Conservation (phyloP, 2,113 vertebrate species). For the Macheiramphus alcinus region DNA sequence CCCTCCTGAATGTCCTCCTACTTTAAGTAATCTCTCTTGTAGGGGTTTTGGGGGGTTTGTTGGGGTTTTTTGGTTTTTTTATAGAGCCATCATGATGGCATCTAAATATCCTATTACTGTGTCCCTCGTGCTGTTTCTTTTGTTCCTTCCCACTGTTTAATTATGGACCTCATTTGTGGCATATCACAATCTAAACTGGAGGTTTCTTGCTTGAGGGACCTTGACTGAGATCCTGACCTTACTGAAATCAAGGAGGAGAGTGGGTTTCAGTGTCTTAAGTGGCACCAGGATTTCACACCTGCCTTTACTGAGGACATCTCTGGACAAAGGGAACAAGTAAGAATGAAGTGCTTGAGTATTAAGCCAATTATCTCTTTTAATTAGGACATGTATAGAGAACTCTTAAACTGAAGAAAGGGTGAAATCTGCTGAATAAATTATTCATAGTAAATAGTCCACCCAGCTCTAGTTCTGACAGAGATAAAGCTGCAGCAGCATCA, state of each 20-base stretch:
- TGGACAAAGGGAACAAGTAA: conserved; percentile 8
- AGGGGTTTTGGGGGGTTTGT: no score
- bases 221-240: conserved; percentile 25
- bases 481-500: conserved; percentile 36
- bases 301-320: neutral
- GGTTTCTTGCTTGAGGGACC: neutral
- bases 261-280: conserved; percentile 20
- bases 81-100: neutral
- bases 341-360: conserved; percentile 36
- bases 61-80: neutral
- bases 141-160: neutral
- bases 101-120: neutral
- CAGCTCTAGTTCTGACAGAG: neutral
- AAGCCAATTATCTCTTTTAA: conserved; percentile 57
- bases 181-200: neutral
- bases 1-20: neutral
- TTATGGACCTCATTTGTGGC: neutral
- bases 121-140: accelerated
- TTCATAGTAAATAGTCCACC: conserved; percentile 3
- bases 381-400: conserved; percentile 13
- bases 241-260: neutral
- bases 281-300: neutral
- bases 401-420: conserved; percentile 22
- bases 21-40: neutral
- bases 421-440: conserved; percentile 47